Conservation (phyloP, 30 jellyfish, hydroid and myxozoan genomes). For the Hydractinia symbiolongicarpus region DNA sequence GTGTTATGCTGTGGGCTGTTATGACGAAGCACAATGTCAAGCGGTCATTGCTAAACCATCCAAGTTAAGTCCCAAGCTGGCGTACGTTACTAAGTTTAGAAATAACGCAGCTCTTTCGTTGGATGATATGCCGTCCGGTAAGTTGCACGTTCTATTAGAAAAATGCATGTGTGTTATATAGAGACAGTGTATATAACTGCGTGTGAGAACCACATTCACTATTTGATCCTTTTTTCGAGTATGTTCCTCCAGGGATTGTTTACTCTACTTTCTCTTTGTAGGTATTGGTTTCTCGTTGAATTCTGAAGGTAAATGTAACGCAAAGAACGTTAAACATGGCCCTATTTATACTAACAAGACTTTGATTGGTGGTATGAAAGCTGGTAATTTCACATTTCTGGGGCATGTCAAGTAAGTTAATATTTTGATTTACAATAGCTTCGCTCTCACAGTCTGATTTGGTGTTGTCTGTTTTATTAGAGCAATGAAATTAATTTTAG, state of each 20-base stretch:
- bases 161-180: background rate
- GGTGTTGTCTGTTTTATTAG: background rate
- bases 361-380: slow-evolving; percentile 82
- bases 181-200: background rate
- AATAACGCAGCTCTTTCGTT: background rate
- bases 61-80: slow-evolving; percentile 64
- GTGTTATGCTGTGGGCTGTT: slow-evolving; percentile 90
- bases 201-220: background rate
- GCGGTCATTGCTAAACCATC: slow-evolving; percentile 97
- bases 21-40: slow-evolving; percentile 73
- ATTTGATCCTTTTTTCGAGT: too few species aligned
- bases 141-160: background rate
- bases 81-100: slow-evolving; percentile 53
- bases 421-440: background rate
- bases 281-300: slow-evolving; percentile 68
- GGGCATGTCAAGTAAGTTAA: slow-evolving; percentile 74
- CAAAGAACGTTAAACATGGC: slow-evolving; percentile 62
- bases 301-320: slow-evolving; percentile 48
- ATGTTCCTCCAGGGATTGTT: too few species aligned
- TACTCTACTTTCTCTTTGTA: background rate
- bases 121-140: slow-evolving; percentile 26
- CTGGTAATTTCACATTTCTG: slow-evolving; percentile 88
- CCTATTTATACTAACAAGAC: slow-evolving; percentile 82
- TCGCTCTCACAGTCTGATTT: background rate
- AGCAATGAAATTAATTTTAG: background rate